These are phyloP conservation scores for Bombyx mori DNA, from an alignment of 1,140 invertebrate genomes.

Conservation along the genomic window DNA sequence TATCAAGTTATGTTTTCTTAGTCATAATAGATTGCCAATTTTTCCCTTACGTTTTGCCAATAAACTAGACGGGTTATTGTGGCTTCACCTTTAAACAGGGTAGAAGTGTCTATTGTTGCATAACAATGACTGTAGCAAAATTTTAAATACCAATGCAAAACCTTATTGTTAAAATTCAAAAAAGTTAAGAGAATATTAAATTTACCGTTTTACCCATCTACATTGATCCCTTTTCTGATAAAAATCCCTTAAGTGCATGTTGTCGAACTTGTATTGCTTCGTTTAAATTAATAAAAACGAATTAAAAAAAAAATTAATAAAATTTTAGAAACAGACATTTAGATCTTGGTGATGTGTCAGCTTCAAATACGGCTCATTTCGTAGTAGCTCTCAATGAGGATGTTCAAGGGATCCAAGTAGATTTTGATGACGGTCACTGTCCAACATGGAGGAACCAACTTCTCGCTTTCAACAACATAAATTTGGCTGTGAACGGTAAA, in stretches of 20 bases:
- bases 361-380: constrained; percentile 72
- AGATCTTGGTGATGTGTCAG: constrained; percentile 75
- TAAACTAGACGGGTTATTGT: too few species aligned
- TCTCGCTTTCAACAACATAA: constrained; percentile 76
- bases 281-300: background rate
- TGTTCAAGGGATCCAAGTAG: constrained; percentile 74
- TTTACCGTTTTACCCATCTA: too few species aligned
- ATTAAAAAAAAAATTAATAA: constrained; percentile 7
- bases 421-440: constrained; percentile 83
- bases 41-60: too few species aligned
- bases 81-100: too few species aligned
- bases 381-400: constrained; percentile 66
- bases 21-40: too few species aligned
- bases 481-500: constrained; percentile 70
- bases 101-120: too few species aligned
- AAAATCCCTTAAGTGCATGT: background rate
- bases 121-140: too few species aligned
- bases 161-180: too few species aligned
- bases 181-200: too few species aligned
- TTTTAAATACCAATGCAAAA: too few species aligned
- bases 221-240: too few species aligned
- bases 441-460: constrained; percentile 81
- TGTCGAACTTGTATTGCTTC: background rate
- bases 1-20: too few species aligned
- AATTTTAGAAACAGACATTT: constrained; percentile 67